These are phyloP conservation scores for Neria commutata DNA, from an alignment of 2,888 invertebrate genomes.

Conservation along the genomic window DNA sequence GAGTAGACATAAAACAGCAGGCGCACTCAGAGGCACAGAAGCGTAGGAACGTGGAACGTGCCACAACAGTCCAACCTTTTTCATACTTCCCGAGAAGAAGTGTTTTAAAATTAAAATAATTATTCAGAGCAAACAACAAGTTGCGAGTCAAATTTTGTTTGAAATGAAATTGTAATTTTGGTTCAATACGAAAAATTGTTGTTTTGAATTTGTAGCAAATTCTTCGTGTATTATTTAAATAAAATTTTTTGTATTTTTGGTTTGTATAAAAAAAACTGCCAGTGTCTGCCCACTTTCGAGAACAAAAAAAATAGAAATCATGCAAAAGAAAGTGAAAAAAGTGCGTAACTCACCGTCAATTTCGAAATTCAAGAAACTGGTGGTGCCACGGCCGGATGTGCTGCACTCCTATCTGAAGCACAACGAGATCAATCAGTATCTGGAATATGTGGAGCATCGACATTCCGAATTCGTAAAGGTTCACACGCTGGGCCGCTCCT, in stretches of 20 bases:
- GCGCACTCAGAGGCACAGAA: no score
- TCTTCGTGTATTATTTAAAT: constrained; percentile 1
- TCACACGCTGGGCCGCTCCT: constrained; percentile 51
- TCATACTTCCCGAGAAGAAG: no score
- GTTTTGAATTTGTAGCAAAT: not conserved
- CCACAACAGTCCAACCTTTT: no score
- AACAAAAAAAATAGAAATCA: not conserved
- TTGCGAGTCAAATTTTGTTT: not conserved
- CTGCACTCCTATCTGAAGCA: constrained; percentile 51
- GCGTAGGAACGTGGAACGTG: no score
- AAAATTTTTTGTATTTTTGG: not conserved
- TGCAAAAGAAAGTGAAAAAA: not conserved
- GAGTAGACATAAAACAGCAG: no score
- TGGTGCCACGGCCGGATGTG: constrained; percentile 50
- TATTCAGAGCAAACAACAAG: not conserved
- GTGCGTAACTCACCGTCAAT: not conserved
- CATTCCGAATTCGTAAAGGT: constrained; percentile 50
- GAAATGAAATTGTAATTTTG: no score
- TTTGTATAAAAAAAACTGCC: not conserved
- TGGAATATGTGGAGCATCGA: constrained; percentile 50
- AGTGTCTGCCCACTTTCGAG: not conserved
- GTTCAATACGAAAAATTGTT: not conserved
- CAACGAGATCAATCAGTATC: constrained; percentile 53
- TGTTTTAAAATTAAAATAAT: no score
- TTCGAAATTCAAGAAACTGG: constrained; percentile 27